Evolutionary conservation across 2,113 vertebrate genomes (phyloP).

Genomic region (Nesogale talazaci): DNA sequence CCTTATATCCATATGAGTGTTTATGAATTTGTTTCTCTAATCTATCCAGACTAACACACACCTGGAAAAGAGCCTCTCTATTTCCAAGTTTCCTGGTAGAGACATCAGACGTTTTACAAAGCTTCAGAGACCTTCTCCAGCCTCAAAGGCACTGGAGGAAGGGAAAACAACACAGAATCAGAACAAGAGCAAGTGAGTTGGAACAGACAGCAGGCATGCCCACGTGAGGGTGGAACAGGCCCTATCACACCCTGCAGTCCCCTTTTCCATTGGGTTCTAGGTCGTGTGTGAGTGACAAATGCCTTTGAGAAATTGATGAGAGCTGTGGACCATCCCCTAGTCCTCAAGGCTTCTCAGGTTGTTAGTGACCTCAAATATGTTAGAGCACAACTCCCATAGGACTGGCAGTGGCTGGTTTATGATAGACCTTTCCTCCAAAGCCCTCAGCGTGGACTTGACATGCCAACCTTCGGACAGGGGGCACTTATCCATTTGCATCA

Average conservation of each 20-base stretch:
- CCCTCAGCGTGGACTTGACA: not conserved
- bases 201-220: too few species aligned
- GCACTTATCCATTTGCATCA: not conserved
- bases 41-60: too few species aligned
- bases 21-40: too few species aligned
- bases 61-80: not conserved
- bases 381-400: not conserved
- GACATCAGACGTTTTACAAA: not conserved
- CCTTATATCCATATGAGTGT: too few species aligned
- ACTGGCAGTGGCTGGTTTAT: not conserved
- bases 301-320: too few species aligned
- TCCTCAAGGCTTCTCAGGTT: too few species aligned
- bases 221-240: not conserved
- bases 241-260: accelerated
- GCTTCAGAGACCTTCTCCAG: not conserved
- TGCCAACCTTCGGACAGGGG: not conserved
- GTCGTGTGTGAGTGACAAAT: not conserved
- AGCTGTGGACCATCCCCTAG: accelerated
- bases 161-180: not conserved
- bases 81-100: not conserved
- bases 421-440: not conserved
- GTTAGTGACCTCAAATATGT: not conserved
- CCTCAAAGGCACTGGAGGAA: not conserved
- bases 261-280: not conserved
- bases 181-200: too few species aligned